Base-by-base conservation (phyloP, 2,797 vertebrate genomes). In the Buceros bicornis region DNA sequence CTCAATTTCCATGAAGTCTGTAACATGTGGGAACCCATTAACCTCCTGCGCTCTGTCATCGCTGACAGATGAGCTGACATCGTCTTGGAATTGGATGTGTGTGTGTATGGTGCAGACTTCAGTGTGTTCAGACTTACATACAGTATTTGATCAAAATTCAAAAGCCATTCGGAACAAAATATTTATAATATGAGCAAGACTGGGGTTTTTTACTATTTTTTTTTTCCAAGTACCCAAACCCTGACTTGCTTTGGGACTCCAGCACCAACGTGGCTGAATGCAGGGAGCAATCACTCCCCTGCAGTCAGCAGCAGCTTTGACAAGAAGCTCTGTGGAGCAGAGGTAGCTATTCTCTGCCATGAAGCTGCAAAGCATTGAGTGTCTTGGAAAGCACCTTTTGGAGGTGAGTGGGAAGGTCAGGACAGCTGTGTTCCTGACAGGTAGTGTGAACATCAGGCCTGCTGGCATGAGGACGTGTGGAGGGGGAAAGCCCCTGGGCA, bases 371-470 rank as follows among this genome's bases (percentile, higher is more conserved):
- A 62, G 50, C 45, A 48, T 11, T 0, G 42, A 25, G 37, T 8
- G 16, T 24, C 31, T 17, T 31, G 56, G 61, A 48, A 84, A 43
- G 72, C 16, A 24, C 16, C 31, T 57, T 31, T 24, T 25, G 16
- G 69, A 62, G 48, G 29, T 11, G 11, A 37, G 45, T 5, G 29
- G 43, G 50, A 51, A 61, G 56, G 42, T 42, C 22, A 25, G 78
- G 57, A 60, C 8, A 33, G 58, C 54, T 76, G 24, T 77, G 56
- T 19, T 37, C 22, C 29, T 17, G 60, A 8, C 21, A 64, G 76
- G 14, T 54, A 7, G 0, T 0, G 19, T 25, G 35, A 74, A 8
- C 33, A 17, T 10, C 31, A 15, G n/a, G 17, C 22, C 57, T 54
- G 40, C 70, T 33, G 10, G 12, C 4, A 10, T 2, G 14, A n/a